Evolutionary conservation across 2,888 invertebrate species (phyloP).

Genomic region (Crocallis elinguaria): DNA sequence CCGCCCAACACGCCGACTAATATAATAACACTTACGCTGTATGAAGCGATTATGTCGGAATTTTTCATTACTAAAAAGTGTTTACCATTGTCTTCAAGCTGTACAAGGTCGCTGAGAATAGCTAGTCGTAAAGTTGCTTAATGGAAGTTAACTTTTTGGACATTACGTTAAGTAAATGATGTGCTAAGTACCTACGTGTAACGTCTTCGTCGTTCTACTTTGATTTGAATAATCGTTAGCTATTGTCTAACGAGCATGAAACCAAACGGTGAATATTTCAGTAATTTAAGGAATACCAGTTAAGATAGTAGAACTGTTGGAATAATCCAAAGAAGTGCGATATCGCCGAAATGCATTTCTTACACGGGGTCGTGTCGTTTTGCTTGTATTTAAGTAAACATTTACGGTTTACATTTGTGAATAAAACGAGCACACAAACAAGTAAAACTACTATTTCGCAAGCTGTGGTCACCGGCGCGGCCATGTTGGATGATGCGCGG

Average conservation of each 20-base stretch:
- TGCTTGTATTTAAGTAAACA: not conserved
- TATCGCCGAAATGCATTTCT: not conserved
- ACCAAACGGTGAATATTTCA: conserved; percentile 24
- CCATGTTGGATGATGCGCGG: conserved; percentile 49
- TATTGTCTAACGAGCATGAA: conserved; percentile 26
- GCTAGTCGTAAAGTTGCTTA: conserved; percentile 1
- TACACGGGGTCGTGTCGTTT: not conserved
- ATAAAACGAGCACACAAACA: conserved; percentile 2
- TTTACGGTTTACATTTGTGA: not conserved
- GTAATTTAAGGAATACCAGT: conserved; percentile 20
- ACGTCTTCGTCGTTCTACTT: conserved; percentile 1
- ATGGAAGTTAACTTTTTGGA: not conserved
- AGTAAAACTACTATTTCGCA: not conserved
- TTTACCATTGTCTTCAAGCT: conserved; percentile 17
- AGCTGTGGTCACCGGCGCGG: conserved; percentile 27
- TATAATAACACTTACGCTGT: conserved; percentile 27
- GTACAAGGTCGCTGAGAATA: conserved; percentile 9
- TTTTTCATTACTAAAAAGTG: conserved; percentile 18
- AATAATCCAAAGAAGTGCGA: not conserved
- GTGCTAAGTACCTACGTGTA: not conserved
- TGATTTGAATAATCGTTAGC: conserved; percentile 25
- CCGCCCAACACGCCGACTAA: conserved; percentile 30
- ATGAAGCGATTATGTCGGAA: conserved; percentile 10
- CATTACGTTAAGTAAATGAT: not conserved
- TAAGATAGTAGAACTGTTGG: conserved; percentile 6